These are phyloP conservation scores for Echinarachnius parma DNA, from an alignment of 53 echinoderm and acorn worm genomes.

Conservation along the genomic window DNA sequence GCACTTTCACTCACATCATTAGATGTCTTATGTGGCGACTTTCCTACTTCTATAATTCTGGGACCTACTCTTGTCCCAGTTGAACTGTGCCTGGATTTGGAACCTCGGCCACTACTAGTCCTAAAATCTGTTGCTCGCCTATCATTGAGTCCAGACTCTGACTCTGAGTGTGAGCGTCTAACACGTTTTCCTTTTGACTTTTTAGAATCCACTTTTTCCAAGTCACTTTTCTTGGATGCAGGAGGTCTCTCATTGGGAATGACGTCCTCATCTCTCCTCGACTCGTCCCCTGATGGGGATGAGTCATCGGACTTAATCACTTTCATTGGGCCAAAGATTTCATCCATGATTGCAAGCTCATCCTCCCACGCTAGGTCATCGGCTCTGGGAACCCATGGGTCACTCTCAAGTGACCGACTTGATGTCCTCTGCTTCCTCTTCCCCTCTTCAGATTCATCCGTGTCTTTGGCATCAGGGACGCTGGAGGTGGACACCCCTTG, in stretches of 20 bases:
- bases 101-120: slow-evolving; percentile 26
- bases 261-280: slow-evolving; percentile 1
- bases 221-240: slow-evolving; percentile 29
- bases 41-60: slow-evolving; percentile 7
- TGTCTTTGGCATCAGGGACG: not conserved
- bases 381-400: slow-evolving; percentile 40
- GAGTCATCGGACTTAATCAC: not conserved
- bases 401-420: slow-evolving; percentile 27
- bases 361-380: slow-evolving; percentile 44
- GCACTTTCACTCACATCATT: not conserved
- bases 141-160: slow-evolving; percentile 32
- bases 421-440: slow-evolving; percentile 26
- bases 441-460: not conserved
- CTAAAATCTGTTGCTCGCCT: slow-evolving; percentile 25
- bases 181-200: slow-evolving; percentile 12
- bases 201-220: not conserved
- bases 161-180: slow-evolving; percentile 35
- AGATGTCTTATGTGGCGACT: not conserved
- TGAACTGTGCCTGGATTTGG: slow-evolving; percentile 11
- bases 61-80: slow-evolving; percentile 25
- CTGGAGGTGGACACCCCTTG: slow-evolving; percentile 34
- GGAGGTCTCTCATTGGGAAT: not conserved
- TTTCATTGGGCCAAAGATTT: slow-evolving; percentile 36
- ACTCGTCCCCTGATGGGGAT: slow-evolving; percentile 5
- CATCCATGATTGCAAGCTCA: slow-evolving; percentile 35